Evolutionary conservation across 2,888 invertebrate genomes (phyloP).

Genomic region (Sphinx pinastri): DNA sequence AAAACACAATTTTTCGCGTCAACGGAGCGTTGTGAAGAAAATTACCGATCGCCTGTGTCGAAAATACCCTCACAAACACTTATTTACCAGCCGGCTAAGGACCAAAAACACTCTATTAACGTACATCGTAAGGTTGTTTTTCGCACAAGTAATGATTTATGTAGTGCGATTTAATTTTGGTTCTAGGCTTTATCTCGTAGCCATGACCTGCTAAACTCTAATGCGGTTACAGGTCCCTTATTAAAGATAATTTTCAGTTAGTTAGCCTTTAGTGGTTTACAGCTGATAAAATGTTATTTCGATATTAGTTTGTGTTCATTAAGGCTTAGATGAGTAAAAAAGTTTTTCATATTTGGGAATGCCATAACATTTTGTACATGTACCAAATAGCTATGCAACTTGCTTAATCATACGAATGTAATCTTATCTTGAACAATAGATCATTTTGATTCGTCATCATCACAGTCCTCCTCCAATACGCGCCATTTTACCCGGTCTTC

Average conservation of each 20-base stretch:
- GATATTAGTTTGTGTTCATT: neutral
- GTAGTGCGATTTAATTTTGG: constrained; percentile 39
- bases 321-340: neutral
- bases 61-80: constrained; percentile 61
- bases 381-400: no score
- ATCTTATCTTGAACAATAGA: no score
- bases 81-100: constrained; percentile 40
- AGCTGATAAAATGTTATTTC: constrained; percentile 23
- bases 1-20: constrained; percentile 78
- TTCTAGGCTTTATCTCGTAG: constrained; percentile 64
- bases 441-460: no score
- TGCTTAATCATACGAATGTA: no score
- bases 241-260: constrained; percentile 62
- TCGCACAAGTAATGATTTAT: constrained; percentile 36
- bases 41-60: constrained; percentile 65
- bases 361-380: no score
- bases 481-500: no score
- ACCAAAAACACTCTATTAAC: constrained; percentile 33
- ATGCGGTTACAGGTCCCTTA: constrained; percentile 57
- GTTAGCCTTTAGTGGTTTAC: constrained; percentile 37
- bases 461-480: no score
- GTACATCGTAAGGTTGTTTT: constrained; percentile 42
- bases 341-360: no score
- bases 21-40: constrained; percentile 78
- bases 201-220: constrained; percentile 69